phyloP scores from a whole-genome alignment of 2,113 vertebrate species.

The Sula dactylatra region DNA sequence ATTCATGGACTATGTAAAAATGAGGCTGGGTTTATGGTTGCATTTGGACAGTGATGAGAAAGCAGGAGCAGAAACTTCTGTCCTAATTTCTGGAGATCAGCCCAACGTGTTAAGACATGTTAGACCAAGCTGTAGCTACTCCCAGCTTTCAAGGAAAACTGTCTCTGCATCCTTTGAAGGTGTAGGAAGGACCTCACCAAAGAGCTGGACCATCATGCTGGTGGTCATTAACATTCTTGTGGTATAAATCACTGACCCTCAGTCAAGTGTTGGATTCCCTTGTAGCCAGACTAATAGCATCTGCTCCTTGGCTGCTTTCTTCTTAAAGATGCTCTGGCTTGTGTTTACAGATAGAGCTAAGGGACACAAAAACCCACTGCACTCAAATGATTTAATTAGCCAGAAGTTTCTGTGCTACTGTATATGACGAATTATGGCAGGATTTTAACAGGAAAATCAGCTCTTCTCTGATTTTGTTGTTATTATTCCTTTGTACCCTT shows the following conservation, averaged over 20 bases:
- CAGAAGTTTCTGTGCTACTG: not conserved
- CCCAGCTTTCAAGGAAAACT: not conserved
- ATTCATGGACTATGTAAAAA: not conserved
- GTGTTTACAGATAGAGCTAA: not conserved
- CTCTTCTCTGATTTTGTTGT: not conserved
- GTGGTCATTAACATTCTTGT: slow-evolving; percentile 44
- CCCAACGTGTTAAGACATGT: not conserved
- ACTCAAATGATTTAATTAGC: not conserved
- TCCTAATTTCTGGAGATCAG: not conserved
- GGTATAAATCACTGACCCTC: slow-evolving; percentile 29
- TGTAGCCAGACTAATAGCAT: slow-evolving; percentile 11
- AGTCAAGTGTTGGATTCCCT: slow-evolving; percentile 13
- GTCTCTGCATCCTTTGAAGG: not conserved
- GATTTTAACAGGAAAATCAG: not conserved
- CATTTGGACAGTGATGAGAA: not conserved
- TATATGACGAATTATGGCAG: not conserved
- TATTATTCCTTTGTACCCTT: not conserved
- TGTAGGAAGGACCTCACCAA: not conserved
- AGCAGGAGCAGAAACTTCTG: not conserved
- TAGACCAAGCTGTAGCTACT: not conserved
- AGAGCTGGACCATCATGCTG: not conserved
- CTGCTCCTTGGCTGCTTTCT: not conserved
- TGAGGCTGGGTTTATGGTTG: not conserved
- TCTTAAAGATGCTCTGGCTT: not conserved
- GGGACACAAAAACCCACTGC: not conserved